These are phyloP conservation scores for Alcedo atthis DNA, from an alignment of 2,797 vertebrate genomes.

Conservation along the genomic window DNA sequence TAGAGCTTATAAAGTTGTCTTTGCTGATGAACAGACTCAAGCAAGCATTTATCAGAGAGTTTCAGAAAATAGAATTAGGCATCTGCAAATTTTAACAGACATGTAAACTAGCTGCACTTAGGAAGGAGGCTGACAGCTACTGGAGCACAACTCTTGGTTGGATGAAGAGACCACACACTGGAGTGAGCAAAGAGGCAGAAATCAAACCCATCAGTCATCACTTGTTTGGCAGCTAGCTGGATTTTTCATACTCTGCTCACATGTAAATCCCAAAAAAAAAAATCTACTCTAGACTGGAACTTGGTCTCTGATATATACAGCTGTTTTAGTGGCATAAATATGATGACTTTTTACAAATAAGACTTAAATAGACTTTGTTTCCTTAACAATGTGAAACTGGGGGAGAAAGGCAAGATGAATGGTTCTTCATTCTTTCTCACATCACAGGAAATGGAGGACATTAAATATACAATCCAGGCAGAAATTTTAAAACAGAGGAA, in stretches of 20 bases:
- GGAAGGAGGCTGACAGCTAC: not conserved
- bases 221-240: not conserved
- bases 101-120: not conserved
- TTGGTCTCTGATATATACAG: not conserved
- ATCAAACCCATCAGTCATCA: not conserved
- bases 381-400: not conserved
- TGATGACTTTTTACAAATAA: not conserved
- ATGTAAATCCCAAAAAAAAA: not conserved
- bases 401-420: not conserved
- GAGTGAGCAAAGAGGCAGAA: not conserved
- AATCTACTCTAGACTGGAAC: not conserved
- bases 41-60: accelerated
- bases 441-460: not conserved
- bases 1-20: not conserved
- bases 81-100: not conserved
- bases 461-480: not conserved
- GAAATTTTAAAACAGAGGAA: not conserved
- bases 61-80: not conserved
- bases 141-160: not conserved
- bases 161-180: not conserved
- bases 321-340: not conserved
- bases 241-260: not conserved
- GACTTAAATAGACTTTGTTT: not conserved
- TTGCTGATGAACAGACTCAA: not conserved
- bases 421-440: not conserved